Conservation (phyloP, 2,888 invertebrate species). For the Chalcis sispes region DNA sequence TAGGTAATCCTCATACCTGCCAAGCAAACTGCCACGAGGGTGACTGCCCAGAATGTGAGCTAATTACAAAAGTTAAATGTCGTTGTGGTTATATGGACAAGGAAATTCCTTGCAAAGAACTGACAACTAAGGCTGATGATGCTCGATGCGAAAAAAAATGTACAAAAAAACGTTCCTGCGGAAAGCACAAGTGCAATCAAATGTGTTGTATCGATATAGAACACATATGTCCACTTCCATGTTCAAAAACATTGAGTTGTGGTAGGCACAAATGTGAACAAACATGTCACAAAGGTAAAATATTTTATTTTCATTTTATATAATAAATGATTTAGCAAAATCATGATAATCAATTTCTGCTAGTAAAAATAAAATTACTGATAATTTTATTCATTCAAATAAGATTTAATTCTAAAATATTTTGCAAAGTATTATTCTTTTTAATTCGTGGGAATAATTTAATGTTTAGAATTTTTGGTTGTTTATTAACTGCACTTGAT, state of each 20-base stretch:
- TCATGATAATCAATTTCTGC: too few relatives aligned
- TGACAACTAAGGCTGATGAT: constrained; percentile 84
- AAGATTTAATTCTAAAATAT: too few relatives aligned
- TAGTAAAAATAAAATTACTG: too few relatives aligned
- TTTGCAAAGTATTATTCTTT: too few relatives aligned
- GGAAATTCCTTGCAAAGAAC: constrained; percentile 85
- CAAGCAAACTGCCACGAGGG: constrained; percentile 83
- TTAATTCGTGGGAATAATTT: background rate
- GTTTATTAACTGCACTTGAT: too few relatives aligned
- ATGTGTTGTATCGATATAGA: constrained; percentile 91
- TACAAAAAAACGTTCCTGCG: constrained; percentile 90
- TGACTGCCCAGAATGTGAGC: constrained; percentile 86
- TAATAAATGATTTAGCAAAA: background rate
- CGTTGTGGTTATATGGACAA: constrained; percentile 91
- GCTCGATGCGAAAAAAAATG: constrained; percentile 93
- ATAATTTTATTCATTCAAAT: too few relatives aligned
- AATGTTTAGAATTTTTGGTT: too few relatives aligned
- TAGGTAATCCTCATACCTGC: constrained; percentile 83
- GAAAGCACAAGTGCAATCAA: constrained; percentile 93
- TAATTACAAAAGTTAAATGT: constrained; percentile 86
- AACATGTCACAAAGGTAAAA: constrained; percentile 89
- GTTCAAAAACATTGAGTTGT: constrained; percentile 89
- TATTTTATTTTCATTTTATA: background rate
- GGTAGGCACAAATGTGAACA: constrained; percentile 92
- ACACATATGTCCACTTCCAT: constrained; percentile 90